Conservation (phyloP, 2,888 invertebrate genomes). For the Hirudinaria manillensis region DNA sequence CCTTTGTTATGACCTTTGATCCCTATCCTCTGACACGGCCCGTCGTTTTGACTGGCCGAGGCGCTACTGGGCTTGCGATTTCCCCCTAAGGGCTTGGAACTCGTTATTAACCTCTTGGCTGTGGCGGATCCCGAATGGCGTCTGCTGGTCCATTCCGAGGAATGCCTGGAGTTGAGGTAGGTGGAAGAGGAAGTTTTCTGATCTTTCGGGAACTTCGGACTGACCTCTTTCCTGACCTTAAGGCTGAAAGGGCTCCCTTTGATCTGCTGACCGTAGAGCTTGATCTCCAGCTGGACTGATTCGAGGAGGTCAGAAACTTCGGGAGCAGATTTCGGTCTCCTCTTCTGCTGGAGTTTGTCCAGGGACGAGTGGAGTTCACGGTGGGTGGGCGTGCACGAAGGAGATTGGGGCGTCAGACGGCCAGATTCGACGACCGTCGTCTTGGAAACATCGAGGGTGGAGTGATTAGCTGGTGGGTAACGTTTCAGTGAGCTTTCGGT, state of each 20-base stretch:
- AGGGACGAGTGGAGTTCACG: neutral
- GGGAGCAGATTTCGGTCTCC: neutral
- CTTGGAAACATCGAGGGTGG: constrained; percentile 12
- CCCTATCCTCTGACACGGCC: constrained; percentile 54
- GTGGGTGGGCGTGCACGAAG: neutral
- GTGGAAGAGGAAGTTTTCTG: constrained; percentile 1
- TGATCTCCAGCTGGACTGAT: constrained; percentile 51
- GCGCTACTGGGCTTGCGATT: constrained; percentile 47
- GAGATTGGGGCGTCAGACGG: constrained; percentile 1
- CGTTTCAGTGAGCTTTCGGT: constrained; percentile 8
- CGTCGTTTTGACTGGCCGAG: constrained; percentile 20
- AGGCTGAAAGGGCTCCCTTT: constrained; percentile 55
- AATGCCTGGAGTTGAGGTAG: constrained; percentile 3
- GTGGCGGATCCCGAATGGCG: neutral
- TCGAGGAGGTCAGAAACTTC: constrained; percentile 44
- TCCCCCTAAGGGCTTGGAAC: constrained; percentile 40
- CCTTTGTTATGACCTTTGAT: constrained; percentile 56
- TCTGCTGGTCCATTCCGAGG: constrained; percentile 4
- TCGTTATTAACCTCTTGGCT: neutral
- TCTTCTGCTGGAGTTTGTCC: constrained; percentile 17
- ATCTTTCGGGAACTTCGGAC: neutral
- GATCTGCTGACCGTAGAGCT: constrained; percentile 54
- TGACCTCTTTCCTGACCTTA: constrained; percentile 39
- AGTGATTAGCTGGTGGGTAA: neutral
- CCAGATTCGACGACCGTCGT: neutral